Evolutionary conservation across 2,797 vertebrate species (phyloP), one percentile per base, ranked within the genome.

Genomic region (Fringilla coelebs): DNA sequence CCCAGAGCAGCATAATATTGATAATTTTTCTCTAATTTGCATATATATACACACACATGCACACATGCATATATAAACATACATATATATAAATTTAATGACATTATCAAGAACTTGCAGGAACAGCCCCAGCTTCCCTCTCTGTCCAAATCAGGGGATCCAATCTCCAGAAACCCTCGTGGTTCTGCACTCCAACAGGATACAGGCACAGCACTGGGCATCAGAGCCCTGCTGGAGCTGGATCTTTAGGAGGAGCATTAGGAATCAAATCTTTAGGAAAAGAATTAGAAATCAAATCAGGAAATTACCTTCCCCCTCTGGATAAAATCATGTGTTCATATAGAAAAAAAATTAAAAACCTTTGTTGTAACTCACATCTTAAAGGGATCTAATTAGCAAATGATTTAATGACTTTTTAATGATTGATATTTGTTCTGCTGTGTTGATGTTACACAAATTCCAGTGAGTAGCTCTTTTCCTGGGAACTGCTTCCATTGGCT

Each of bases 401-500:
- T 83, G 18, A 15, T 79, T 12, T 61, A 79, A 32, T 43, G 83
- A 46, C 54, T 58, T 57, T 58, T 79, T 13, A 79, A 28, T 38
- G 74, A 46, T 54, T 52, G 51, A 1, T 80, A 11, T 58, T 89
- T 92, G 31, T 60, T 88, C 58, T 57, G 61, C 34, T 87, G 29
- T 70, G 51, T n/a, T 57, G 34, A 20, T 57, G 18, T 74, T 22
- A 5, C 67, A 49, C 52, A 31, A 13, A 67, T 66, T 62, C 73
- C 73, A 73, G 61, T 8, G 46, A 91, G 79, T 12, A 57, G 4
- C 70, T 88, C 34, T 91, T 89, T 92, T 66, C 51, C 87, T 95
- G 75, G 13, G 29, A 29, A 25, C 54, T 43, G 3, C 63, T 91
- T 79, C 76, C 87, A 73, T 79, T 51, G 85, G 70, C 48, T 68